A percentile compares a stretch with the other conserved stretches of the same genome.
phyloP scores from a whole-genome alignment of 2,113 vertebrate genomes.

The Eulacestoma nigropectus region DNA sequence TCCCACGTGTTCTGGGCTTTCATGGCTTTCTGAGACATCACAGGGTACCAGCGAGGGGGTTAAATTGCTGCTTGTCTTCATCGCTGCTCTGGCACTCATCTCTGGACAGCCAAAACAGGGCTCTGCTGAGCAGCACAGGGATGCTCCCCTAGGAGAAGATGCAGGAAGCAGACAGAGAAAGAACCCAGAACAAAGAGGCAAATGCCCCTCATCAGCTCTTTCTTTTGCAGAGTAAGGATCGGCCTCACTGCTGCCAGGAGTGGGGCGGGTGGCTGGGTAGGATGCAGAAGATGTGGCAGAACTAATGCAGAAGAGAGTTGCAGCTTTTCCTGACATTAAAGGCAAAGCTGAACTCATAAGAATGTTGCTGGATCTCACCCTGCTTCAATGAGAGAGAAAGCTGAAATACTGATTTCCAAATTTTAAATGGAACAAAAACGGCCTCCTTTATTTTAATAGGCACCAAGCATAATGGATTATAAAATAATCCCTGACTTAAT shows the following conservation, averaged over 20 bases:
- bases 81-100: not conserved
- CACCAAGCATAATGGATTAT: not conserved
- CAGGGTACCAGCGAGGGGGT: not conserved
- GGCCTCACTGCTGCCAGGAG: not conserved
- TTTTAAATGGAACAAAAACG: not conserved
- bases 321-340: not conserved
- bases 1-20: not conserved
- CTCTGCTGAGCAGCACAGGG: no score
- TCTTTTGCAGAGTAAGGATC: not conserved
- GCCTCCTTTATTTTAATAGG: not conserved
- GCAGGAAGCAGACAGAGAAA: not conserved
- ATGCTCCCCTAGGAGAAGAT: not conserved
- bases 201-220: not conserved
- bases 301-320: not conserved
- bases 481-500: not conserved
- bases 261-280: not conserved
- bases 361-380: not conserved
- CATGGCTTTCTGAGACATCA: not conserved
- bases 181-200: not conserved
- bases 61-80: not conserved
- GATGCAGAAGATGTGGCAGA: no score
- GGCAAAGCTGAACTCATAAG: not conserved
- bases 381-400: not conserved
- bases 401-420: not conserved
- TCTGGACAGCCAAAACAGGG: not conserved